These are phyloP conservation scores for Leucosticte australis DNA, from an alignment of 2,113 vertebrate species.

Conservation along the genomic window DNA sequence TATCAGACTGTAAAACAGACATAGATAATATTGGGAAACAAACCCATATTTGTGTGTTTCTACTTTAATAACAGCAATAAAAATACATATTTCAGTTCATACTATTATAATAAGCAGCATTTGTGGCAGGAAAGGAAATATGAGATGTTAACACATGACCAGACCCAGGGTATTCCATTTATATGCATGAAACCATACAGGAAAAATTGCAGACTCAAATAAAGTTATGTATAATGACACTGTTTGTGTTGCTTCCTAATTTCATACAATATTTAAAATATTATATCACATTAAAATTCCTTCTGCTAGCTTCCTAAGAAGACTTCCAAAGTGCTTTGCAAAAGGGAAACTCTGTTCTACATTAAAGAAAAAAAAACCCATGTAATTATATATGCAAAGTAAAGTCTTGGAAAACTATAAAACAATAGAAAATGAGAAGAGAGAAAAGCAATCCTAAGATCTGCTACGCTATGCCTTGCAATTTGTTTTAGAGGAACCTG, in stretches of 20 bases:
- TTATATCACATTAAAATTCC: constrained; percentile 21
- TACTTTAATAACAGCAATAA: constrained; percentile 30
- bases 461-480: not conserved
- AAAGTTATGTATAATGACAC: constrained; percentile 31
- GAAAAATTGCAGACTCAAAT: constrained; percentile 46
- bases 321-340: not conserved
- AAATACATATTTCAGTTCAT: constrained; percentile 53
- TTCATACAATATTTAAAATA: constrained; percentile 27
- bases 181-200: constrained; percentile 49
- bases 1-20: constrained; percentile 43
- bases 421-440: not conserved
- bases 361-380: not conserved
- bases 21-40: constrained; percentile 28
- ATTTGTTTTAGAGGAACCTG: not conserved
- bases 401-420: not conserved
- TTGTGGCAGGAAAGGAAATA: constrained; percentile 57
- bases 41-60: constrained; percentile 18
- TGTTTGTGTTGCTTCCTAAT: constrained; percentile 18
- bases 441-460: not conserved
- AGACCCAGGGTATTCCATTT: constrained; percentile 40
- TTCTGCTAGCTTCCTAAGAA: not conserved
- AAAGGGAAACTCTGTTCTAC: not conserved
- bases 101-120: constrained; percentile 49
- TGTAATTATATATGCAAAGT: not conserved
- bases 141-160: constrained; percentile 47